Evolutionary conservation across 64 coral and sea anemone genomes (phyloP), one percentile per base, ranked within the genome.

Genomic region (Montipora foliosa): DNA sequence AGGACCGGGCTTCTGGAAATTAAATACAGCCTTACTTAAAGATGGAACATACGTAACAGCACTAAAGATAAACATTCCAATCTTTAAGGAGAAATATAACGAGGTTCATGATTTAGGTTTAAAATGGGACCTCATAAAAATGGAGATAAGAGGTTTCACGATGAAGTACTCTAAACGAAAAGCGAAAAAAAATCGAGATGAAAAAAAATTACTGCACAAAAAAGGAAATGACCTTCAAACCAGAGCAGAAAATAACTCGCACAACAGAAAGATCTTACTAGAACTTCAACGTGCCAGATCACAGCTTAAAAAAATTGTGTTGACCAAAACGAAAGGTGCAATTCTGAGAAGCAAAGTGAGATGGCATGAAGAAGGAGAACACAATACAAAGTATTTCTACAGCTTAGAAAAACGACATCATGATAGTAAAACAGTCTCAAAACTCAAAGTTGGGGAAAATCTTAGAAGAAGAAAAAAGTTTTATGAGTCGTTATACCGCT

Each of bases 1-100:
- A 37, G 71, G 87, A 20, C 72, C 87, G 19, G 87, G 87, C 4
- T 89, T 89, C 22, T 89, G 87, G 87, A 89, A 77, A 60, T 89
- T 89, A 19, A 89, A 89, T 14, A 44, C 12, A 17, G 49, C 84
- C 6, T 48, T 87, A 15, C 60, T 87, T 16, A 47, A 72, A 72
- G 87, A 89, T 77, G 51, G 58, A n/a, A 4, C 5, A 49, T 77
- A 76, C 49, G 25, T 77, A 8, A 16, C 53, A 14, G 3, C 3
- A 2, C 6, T 89, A 4, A 46, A 21, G 15, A 8, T 24, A 6
- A 46, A 89, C 45, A 13, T 78, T n/a, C 17, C 3, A 20, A n/a
- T 24, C 11, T 75, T 48, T 45, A 15, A 57, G 25, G 3, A 22
- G 8, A 89, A 89, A 52, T 89, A 89, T 52, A 1, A 44, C 2